Evolutionary conservation across 2,797 vertebrate genomes (phyloP), one percentile per base, ranked within the genome.

Genomic region (Triplophysa bombifrons): DNA sequence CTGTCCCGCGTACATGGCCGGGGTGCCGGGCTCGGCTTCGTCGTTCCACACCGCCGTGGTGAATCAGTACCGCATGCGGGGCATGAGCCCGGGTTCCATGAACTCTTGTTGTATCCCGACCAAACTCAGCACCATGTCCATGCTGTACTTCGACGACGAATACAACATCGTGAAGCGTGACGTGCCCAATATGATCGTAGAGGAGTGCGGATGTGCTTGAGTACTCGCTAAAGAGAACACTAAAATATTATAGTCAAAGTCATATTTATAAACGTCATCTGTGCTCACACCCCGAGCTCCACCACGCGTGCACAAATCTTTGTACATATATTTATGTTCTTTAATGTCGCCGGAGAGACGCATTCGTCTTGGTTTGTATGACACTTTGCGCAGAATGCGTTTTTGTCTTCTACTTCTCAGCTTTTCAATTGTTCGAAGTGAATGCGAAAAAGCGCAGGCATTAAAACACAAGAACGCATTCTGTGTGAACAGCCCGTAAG

Each of bases 141-240:
- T 99, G 98, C 94, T 99, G 74, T 99, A 99, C 93, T 98, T 99
- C 2, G 98, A 99, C 12, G 96, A 99, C n/a, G 97, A 99, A 91
- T 98, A 97, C 92, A 99, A 99, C 94, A 99, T 99, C 6, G 96
- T 99, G 78, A 99, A 99, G 90, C 91, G 97, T 80, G 98, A 99
- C 67, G 98, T 99, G 74, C 96, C 97, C 88, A 98, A 99, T 93
- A 99, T 99, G 98, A 99, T 99, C 34, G 97, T 99, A 91, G 98
- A 99, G 87, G 97, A 99, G 93, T 99, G 98, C 14, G 98, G 97
- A 88, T 99, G 98, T 2, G 96, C 97, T 81, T 99, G 95, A 97
- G 82, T 30, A 20, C 30, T 11, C 7, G 30, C 58, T 46, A 25
- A 48, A 58, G 27, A 63, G 16, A 8, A 50, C 38, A 69, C 4